Conservation (phyloP, 2,797 vertebrate genomes). For the Phoebastria nigripes region DNA sequence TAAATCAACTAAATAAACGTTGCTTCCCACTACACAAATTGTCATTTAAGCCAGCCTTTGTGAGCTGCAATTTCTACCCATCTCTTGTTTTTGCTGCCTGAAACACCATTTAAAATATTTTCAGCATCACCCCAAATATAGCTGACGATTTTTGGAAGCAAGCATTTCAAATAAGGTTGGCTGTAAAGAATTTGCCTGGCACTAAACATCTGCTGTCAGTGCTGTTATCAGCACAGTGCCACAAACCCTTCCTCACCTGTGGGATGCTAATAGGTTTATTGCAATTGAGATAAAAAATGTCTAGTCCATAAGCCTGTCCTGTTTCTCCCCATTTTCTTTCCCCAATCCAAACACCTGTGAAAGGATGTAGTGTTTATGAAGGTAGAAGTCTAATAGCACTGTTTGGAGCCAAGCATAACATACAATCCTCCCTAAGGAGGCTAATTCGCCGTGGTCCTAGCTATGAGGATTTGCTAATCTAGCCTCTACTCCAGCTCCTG, state of each 20-base stretch:
- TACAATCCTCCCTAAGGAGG: neutral
- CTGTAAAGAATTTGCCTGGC: neutral
- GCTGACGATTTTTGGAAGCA: neutral
- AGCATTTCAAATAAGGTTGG: neutral
- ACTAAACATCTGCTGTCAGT: constrained; percentile 8
- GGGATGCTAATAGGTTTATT: neutral
- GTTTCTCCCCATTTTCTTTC: neutral
- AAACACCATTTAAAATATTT: neutral
- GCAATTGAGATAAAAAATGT: neutral
- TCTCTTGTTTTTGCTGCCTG: neutral
- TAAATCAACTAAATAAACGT: constrained; percentile 39
- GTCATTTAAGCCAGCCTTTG: constrained; percentile 8
- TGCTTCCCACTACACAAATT: neutral
- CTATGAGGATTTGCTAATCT: neutral
- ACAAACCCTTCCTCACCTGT: neutral
- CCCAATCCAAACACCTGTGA: neutral
- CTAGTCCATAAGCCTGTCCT: neutral
- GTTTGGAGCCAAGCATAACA: neutral
- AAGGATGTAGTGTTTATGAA: neutral
- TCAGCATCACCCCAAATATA: neutral
- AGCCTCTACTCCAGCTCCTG: neutral
- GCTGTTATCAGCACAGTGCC: neutral
- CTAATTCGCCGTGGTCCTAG: neutral
- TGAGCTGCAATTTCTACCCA: neutral
- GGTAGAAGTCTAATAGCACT: neutral